Conservation (phyloP, 2,113 vertebrate species). For the Cyphomyrus discorhynchus region DNA sequence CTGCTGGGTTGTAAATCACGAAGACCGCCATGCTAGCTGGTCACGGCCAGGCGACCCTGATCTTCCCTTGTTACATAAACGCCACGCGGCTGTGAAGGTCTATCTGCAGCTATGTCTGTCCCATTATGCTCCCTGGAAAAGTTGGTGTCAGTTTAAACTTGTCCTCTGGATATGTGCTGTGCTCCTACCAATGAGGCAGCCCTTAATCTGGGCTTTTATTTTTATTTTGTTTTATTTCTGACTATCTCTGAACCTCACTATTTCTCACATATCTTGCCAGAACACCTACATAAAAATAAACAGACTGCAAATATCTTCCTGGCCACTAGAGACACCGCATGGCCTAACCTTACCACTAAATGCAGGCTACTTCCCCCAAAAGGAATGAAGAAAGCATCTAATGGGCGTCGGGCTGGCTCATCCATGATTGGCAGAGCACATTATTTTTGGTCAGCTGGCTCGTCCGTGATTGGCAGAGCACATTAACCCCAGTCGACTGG, state of each 20-base stretch:
- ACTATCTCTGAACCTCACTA: background rate
- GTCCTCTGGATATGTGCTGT: background rate
- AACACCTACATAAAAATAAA: background rate
- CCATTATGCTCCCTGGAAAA: background rate
- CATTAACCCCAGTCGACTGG: background rate
- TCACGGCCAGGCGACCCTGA: background rate
- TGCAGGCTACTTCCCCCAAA: background rate
- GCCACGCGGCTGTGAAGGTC: background rate
- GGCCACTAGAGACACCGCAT: background rate
- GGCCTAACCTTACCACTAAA: background rate
- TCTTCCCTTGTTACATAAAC: background rate
- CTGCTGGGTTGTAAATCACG: background rate
- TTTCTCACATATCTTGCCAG: background rate
- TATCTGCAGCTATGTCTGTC: background rate
- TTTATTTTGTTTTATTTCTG: background rate
- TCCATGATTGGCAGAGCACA: background rate
- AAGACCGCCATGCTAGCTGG: background rate
- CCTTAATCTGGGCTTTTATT: background rate
- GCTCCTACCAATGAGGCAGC: background rate
- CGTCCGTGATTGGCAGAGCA: background rate
- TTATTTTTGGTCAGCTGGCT: background rate
- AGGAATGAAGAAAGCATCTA: background rate
- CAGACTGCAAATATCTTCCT: background rate
- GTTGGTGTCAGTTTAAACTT: background rate
- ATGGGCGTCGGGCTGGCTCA: background rate